phyloP scores from a whole-genome alignment of 2,888 invertebrate species.

The Ormyrus thymus region DNA sequence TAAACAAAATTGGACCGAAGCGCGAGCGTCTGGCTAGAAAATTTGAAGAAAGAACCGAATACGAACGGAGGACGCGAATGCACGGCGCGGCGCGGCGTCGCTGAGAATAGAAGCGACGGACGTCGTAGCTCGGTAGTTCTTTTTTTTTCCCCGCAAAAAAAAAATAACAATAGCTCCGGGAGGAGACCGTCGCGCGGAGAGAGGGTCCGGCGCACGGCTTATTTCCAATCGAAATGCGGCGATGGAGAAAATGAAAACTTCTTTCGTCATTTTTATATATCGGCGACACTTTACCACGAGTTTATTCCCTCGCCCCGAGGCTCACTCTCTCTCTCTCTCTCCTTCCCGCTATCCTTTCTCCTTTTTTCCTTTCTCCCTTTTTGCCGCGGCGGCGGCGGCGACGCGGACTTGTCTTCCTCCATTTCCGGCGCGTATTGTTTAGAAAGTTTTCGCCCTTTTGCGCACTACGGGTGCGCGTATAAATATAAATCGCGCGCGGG shows the following conservation, averaged over 20 bases:
- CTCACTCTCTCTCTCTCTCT: background rate
- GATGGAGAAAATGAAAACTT: constrained; percentile 50
- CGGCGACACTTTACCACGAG: constrained; percentile 41
- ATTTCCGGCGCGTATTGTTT: constrained; percentile 48
- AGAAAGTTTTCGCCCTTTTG: constrained; percentile 45
- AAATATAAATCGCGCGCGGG: constrained; percentile 51
- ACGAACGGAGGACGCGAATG: too few relatives aligned
- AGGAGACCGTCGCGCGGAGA: background rate
- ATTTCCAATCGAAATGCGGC: constrained; percentile 43
- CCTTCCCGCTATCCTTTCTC: background rate
- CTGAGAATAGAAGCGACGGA: background rate
- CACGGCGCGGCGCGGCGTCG: background rate
- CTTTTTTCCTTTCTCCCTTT: constrained; percentile 6
- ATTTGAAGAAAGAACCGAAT: background rate
- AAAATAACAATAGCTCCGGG: background rate
- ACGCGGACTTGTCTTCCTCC: constrained; percentile 1
- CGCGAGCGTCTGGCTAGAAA: too few relatives aligned
- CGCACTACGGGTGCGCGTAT: constrained; percentile 7
- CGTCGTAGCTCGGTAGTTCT: constrained; percentile 1
- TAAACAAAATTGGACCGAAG: too few relatives aligned
- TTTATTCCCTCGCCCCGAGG: constrained; percentile 23
- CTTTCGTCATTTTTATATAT: constrained; percentile 44
- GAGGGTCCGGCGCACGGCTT: constrained; percentile 13
- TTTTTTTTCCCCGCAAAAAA: background rate
- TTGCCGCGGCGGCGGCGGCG: background rate